phyloP scores from a whole-genome alignment of 1,140 invertebrate species.

The Meloidogyne hapla region DNA sequence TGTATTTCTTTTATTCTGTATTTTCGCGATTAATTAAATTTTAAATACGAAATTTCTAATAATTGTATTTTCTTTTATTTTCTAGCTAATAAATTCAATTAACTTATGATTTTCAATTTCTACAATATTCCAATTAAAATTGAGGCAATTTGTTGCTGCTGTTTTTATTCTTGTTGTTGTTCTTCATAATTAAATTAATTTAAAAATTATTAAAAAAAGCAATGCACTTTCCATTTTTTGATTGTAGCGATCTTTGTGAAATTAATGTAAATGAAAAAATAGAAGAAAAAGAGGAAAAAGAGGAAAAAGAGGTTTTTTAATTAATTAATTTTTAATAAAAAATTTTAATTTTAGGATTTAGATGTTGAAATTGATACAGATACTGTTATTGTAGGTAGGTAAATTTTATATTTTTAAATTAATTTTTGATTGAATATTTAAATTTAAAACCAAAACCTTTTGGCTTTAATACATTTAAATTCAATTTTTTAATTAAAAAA shows the following conservation, averaged over 20 bases:
- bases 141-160: neutral
- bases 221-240: neutral
- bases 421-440: too few species aligned
- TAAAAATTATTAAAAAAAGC: neutral
- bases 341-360: neutral
- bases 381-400: slow-evolving; percentile 11
- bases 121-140: too few species aligned
- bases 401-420: neutral
- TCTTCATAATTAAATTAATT: too few species aligned
- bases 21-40: too few species aligned
- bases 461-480: too few species aligned
- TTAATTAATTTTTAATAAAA: neutral
- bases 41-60: too few species aligned
- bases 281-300: neutral
- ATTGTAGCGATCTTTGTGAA: neutral
- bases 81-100: too few species aligned
- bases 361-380: slow-evolving; percentile 10
- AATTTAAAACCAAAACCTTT: too few species aligned
- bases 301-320: neutral
- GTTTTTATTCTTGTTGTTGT: neutral
- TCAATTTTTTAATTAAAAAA: neutral
- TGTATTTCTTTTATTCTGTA: too few species aligned
- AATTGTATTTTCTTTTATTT: too few species aligned
- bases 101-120: too few species aligned
- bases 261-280: neutral